Base-by-base conservation (phyloP, 92 coral and sea anemone genomes). In the Zoanthus sansibaricus region DNA sequence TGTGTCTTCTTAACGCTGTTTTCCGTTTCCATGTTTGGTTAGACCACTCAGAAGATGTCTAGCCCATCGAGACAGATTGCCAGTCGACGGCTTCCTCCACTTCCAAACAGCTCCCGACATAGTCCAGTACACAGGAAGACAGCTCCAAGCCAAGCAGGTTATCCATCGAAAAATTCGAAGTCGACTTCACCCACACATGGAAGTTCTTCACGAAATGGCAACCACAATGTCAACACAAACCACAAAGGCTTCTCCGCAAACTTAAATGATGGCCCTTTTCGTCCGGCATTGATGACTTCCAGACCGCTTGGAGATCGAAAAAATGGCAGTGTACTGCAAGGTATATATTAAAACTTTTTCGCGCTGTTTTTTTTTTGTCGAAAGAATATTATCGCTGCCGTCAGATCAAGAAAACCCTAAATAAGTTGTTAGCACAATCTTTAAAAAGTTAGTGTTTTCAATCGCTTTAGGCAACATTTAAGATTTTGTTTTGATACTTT, bases 1-100 rank as follows among this genome's bases (percentile, higher is more conserved):
- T 76, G 64, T 76, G 59, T 30, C 67, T 52, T 76, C 46, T 52
- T 18, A 68, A 66, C 21, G 3, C 30, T 64, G 75, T 80, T 14
- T 68, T 37, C 51, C 33, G 75, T 80, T 80, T 59, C 14, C 52
- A 46, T 20, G 20, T 46, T 80, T 20, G n/a, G 73, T 67, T 48
- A 64, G 66, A 74, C 59, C 20, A 67, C 64, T 12, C 75, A 20
- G 13, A 11, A 70, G 86, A 97, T 97, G 98, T 97, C 99, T 61
- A 97, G 98, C 78, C 99, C 99, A 78, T 95, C 99, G 42, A 94
- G 99, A 17, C 99, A 97, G 88, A 93, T 97, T n/a, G 89, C 97
- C 0, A 91, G 90, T 33, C 94, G 99, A 72, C 93, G 98, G 10
- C 91, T 97, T 9, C 99, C 99, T 1, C 99, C 99, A 21, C 76